Evolutionary conservation across 1,140 invertebrate species (phyloP), one percentile per base, ranked within the genome.

Genomic region (Pteromalus puparum): DNA sequence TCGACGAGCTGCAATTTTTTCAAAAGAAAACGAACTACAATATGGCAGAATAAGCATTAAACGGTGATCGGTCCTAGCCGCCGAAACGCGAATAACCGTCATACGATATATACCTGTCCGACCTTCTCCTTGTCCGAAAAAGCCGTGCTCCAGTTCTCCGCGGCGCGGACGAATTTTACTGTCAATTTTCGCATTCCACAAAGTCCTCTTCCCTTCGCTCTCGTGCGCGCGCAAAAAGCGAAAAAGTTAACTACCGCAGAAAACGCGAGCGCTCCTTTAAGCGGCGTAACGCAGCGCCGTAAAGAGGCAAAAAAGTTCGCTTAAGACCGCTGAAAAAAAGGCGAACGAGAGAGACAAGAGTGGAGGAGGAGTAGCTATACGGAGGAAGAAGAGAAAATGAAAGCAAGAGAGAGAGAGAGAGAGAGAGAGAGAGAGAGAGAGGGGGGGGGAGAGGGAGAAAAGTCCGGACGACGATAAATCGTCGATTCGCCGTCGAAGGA

Each of bases 101-200:
- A 61, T n/a, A 61, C 1, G 2, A 53, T 61, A 53, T 7, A n/a
- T 61, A 61, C 21, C 18, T 21, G 18, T 21, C 53, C 53, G 53
- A 61, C 53, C 53, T 61, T n/a, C 53, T 61, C 75, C 24, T 46
- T 7, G 38, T 34, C 75, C 7, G 65, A 79, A 79, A 79, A 79
- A 18, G 24, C 26, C 53, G 9, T 70, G n/a, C 73, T 38, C 70
- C 26, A 48, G 42, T 61, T 75, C 68, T 18, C 68, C 74, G 53
- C 74, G 30, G 72, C 53, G 26, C n/a, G 2, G 30, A 34, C 61
- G 67, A 83, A 70, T 80, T 78, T 83, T 34, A 79, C 72, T 85
- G 78, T 85, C 83, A 85, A 81, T 85, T 85, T 85, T 85, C 83
- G 70, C 72, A 80, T 84, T 80, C 83, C 77, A n/a, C 13, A 13